Percentiles rank a stretch among this genome's conserved stretches.
Conservation (phyloP, 2,113 vertebrate genomes). For the Neolamprologus longior region DNA sequence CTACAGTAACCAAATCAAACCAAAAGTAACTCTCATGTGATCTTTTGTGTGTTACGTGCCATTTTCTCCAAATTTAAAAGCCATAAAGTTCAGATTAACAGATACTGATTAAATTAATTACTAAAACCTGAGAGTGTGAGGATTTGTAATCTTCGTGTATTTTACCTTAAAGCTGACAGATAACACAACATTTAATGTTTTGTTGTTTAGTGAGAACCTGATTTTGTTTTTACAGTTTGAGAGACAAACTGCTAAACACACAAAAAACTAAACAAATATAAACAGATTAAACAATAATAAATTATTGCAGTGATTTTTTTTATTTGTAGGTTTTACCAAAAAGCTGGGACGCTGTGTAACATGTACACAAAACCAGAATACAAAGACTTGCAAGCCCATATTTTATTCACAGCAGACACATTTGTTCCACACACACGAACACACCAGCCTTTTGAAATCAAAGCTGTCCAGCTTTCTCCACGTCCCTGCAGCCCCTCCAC, state of each 20-base stretch:
- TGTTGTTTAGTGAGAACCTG: neutral
- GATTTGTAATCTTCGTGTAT: neutral
- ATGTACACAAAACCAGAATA: neutral
- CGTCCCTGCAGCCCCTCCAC: neutral
- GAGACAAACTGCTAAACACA: neutral
- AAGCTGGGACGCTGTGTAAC: neutral
- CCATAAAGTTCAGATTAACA: neutral
- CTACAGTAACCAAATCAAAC: neutral
- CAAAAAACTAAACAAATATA: neutral
- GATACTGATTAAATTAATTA: accelerated
- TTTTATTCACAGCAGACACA: neutral
- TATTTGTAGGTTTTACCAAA: neutral
- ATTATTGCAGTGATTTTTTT: accelerated
- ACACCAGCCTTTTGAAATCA: slow-evolving; percentile 10
- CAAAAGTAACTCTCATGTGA: accelerated
- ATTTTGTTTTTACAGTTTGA: neutral
- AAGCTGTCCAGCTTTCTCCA: neutral
- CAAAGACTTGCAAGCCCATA: neutral
- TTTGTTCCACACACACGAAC: neutral
- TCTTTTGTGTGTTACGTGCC: neutral
- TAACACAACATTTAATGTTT: neutral
- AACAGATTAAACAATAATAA: neutral
- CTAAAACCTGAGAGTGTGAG: neutral
- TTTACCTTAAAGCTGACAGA: neutral
- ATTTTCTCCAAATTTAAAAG: neutral